Percentiles rank a stretch among this genome's conserved stretches.
Conservation (phyloP, 1,140 invertebrate species). For the Oreohelix idahoensis region DNA sequence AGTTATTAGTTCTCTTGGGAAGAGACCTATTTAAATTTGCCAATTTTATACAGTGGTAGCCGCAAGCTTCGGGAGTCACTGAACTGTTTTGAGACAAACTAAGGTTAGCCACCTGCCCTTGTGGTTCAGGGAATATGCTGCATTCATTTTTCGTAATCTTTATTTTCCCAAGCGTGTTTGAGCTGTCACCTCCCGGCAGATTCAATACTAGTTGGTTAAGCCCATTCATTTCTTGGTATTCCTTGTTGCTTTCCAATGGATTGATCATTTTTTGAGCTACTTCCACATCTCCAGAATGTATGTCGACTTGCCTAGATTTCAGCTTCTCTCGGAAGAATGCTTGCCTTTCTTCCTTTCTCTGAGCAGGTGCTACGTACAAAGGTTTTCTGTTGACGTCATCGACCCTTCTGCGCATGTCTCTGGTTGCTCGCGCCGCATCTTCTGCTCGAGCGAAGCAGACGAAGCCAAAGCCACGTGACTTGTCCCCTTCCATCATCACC, state of each 20-base stretch:
- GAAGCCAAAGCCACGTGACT: conserved; percentile 32
- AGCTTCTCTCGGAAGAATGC: conserved; percentile 35
- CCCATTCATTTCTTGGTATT: background rate
- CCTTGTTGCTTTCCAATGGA: background rate
- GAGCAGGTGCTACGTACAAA: conserved; percentile 31
- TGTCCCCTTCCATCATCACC: conserved; percentile 39
- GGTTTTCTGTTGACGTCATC: conserved; percentile 26
- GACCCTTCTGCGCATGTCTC: conserved; percentile 34
- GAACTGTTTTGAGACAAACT: background rate
- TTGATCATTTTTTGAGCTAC: background rate
- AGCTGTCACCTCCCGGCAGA: conserved; percentile 7
- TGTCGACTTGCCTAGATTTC: conserved; percentile 8
- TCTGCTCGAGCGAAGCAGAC: conserved; percentile 34
- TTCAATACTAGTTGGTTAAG: background rate
- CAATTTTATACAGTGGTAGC: background rate
- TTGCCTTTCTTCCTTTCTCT: conserved; percentile 33
- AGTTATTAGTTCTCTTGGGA: conserved; percentile 10
- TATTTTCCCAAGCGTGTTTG: background rate
- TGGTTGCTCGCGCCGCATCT: conserved; percentile 28
- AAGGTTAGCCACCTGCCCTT: background rate
- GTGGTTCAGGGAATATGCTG: background rate
- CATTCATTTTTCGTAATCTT: background rate
- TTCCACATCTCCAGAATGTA: background rate
- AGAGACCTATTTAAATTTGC: background rate
- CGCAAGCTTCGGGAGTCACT: background rate